phyloP scores from a whole-genome alignment of 2,888 invertebrate genomes.

The Carterocephalus palaemon region DNA sequence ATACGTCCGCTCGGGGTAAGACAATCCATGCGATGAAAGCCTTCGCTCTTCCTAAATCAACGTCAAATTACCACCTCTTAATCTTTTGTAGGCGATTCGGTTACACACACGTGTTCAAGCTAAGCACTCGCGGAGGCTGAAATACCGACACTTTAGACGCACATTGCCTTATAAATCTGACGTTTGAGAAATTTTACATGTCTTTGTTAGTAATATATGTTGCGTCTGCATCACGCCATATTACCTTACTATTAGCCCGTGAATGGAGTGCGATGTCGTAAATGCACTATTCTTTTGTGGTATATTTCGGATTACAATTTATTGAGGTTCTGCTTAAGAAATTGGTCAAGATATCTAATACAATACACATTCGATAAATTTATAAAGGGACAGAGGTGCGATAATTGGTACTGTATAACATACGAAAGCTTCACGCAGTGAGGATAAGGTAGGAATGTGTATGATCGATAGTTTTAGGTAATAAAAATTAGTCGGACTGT shows the following conservation, averaged over 20 bases:
- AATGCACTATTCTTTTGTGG: constrained; percentile 57
- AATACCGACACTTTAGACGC: constrained; percentile 52
- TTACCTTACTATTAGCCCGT: constrained; percentile 60
- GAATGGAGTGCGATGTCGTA: constrained; percentile 61
- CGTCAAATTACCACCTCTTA: constrained; percentile 77
- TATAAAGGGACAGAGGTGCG: constrained; percentile 26
- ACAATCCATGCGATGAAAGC: constrained; percentile 67
- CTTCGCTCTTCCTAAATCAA: constrained; percentile 69
- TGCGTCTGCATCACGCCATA: constrained; percentile 52
- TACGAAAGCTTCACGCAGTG: background rate
- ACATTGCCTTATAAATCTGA: constrained; percentile 66
- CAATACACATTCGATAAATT: constrained; percentile 33
- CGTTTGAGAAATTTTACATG: constrained; percentile 72
- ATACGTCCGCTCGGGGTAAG: constrained; percentile 52
- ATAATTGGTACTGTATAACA: constrained; percentile 16
- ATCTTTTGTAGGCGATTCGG: constrained; percentile 72
- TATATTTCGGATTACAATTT: constrained; percentile 54
- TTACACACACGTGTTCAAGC: constrained; percentile 68
- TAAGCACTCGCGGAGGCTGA: constrained; percentile 44
- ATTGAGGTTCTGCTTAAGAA: constrained; percentile 44
- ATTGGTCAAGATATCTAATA: constrained; percentile 27
- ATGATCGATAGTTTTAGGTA: constrained; percentile 29
- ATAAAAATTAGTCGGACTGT: constrained; percentile 26
- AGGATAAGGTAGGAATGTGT: no score
- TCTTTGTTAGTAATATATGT: constrained; percentile 67